Conservation (phyloP, 2,113 vertebrate genomes). For the Prunella himalayana region DNA sequence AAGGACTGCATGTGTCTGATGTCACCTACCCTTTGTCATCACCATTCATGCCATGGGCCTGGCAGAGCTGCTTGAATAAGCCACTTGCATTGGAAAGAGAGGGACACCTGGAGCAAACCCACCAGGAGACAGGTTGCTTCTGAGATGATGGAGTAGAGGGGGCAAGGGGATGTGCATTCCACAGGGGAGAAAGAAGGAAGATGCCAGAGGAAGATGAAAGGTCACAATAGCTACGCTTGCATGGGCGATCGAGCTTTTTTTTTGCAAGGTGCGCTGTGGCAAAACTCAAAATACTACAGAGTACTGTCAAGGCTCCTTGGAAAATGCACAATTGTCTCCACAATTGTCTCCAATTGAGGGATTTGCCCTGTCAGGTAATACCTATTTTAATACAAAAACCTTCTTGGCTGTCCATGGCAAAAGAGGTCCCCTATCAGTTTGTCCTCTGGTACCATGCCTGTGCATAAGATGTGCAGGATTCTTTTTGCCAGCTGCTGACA, state of each 20-base stretch:
- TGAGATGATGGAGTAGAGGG: not conserved
- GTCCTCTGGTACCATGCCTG: not conserved
- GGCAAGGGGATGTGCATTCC: not conserved
- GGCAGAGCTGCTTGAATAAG: not conserved
- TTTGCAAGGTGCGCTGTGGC: not conserved
- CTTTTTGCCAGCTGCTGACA: not conserved
- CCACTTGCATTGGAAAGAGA: not conserved
- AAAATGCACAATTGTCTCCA: not conserved
- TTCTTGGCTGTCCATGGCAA: not conserved
- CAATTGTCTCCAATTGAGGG: not conserved
- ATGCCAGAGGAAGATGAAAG: not conserved
- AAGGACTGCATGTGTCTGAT: not conserved
- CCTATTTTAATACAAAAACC: not conserved
- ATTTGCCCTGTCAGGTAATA: not conserved
- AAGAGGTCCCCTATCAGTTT: not conserved
- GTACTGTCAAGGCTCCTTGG: not conserved
- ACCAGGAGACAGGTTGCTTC: not conserved
- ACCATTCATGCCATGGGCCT: not conserved
- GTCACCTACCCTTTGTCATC: not conserved
- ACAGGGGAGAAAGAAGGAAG: not conserved
- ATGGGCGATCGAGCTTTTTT: fast-evolving
- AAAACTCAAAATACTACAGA: not conserved
- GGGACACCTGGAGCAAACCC: not conserved
- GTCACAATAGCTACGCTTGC: not conserved
- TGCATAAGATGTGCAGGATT: not conserved